Evolutionary conservation across 2,888 invertebrate species (phyloP).

Genomic region (Drosophila multiciliata): DNA sequence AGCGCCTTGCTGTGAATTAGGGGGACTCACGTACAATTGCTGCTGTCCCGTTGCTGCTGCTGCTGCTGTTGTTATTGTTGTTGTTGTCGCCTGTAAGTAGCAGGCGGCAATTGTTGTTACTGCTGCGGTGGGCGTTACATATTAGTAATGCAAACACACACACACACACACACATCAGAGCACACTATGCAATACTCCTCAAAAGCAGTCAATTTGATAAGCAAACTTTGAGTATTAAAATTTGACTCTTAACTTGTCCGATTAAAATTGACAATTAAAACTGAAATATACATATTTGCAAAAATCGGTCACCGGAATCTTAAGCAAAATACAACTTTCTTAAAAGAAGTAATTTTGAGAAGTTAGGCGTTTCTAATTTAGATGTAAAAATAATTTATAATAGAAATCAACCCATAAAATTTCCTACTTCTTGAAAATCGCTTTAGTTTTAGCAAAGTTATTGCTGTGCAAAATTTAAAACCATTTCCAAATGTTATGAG

Average conservation of each 20-base stretch:
- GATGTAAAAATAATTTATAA: background rate
- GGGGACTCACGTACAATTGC: constrained; percentile 63
- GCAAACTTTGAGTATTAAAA: background rate
- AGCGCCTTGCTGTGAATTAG: constrained; percentile 73
- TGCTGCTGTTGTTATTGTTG: constrained; percentile 9
- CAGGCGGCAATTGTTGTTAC: constrained; percentile 37
- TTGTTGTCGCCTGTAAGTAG: constrained; percentile 26
- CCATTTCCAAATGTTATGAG: background rate
- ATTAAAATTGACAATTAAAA: background rate
- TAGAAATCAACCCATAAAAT: background rate
- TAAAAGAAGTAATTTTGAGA: background rate
- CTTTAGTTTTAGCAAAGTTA: background rate
- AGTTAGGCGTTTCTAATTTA: background rate
- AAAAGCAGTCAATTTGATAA: background rate
- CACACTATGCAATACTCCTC: constrained; percentile 15
- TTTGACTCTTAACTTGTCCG: background rate
- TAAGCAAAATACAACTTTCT: background rate
- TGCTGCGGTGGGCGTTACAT: constrained; percentile 69
- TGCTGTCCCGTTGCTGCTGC: constrained; percentile 11
- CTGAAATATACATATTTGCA: too few species aligned
- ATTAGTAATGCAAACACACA: constrained; percentile 72
- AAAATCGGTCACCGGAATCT: background rate
- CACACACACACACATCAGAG: constrained; percentile 31
- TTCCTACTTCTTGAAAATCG: background rate
- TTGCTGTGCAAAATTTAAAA: background rate